Conservation (phyloP, 2,797 vertebrate genomes). For the Lutjanus campechanus region DNA sequence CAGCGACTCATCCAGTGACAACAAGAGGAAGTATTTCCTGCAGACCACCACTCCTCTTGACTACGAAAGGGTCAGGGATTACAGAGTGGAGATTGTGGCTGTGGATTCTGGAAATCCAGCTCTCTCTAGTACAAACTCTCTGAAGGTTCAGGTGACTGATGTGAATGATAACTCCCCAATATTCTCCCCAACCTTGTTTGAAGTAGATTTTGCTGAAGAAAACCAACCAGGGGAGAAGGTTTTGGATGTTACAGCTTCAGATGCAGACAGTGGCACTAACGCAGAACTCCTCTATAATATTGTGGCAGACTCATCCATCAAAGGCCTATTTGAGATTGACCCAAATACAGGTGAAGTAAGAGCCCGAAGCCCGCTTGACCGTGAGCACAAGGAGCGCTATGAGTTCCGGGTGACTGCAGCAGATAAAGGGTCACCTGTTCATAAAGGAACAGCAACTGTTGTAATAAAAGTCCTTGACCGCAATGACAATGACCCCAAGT, state of each 20-base stretch:
- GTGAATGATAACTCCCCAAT: constrained; percentile 97
- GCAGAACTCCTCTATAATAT: constrained; percentile 94
- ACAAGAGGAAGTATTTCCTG: constrained; percentile 98
- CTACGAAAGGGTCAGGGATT: constrained; percentile 93
- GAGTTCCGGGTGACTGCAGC: constrained; percentile 95
- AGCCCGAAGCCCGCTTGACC: constrained; percentile 93
- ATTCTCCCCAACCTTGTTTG: constrained; percentile 94
- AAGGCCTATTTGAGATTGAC: constrained; percentile 95
- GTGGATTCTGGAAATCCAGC: constrained; percentile 98
- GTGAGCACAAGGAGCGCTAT: constrained; percentile 94
- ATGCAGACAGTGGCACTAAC: constrained; percentile 96
- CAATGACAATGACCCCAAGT: constrained; percentile 99
- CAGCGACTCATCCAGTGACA: constrained; percentile 95
- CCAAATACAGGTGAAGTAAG: constrained; percentile 93
- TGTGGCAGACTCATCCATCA: constrained; percentile 90
- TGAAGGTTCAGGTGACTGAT: constrained; percentile 97
- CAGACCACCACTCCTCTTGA: constrained; percentile 97
- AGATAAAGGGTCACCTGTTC: constrained; percentile 95
- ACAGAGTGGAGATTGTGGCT: constrained; percentile 96
- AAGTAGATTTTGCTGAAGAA: constrained; percentile 96
- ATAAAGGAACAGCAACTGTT: constrained; percentile 95
- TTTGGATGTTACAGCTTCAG: constrained; percentile 92
- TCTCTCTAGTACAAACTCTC: constrained; percentile 96
- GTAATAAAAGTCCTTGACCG: constrained; percentile 95
- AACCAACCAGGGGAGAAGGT: constrained; percentile 94